Base-by-base conservation (phyloP, 2,113 vertebrate species). In the Dermatemys mawii region DNA sequence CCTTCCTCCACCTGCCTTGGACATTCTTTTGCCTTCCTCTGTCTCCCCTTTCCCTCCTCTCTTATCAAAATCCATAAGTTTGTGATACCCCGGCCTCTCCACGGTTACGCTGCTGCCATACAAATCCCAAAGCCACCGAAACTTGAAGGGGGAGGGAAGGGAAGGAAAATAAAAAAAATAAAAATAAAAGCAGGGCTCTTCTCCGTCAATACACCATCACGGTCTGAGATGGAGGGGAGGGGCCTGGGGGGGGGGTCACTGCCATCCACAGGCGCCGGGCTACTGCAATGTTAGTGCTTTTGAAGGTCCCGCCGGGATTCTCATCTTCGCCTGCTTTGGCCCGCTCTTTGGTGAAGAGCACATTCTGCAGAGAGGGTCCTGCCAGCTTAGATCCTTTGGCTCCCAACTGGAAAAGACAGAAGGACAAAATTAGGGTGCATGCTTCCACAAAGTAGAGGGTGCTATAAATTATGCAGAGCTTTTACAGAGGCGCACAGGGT, bases 21-120 rank as follows among this genome's bases (percentile, higher is more conserved):
- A 98, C 99, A 99, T 99, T 96, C 98, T 99, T 97, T 99, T 99
- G 80, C 97, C 98, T 96, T 99, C 99, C 94, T 99, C 99, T 13
- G 97, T 95, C 93, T 99, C 99, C 93, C 98, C 99, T 98, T 99
- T 99, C 96, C 99, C 99, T 98, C 99, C 99, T 99, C 98, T 99
- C 98, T 99, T 99, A 97, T 99, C 99, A 99, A 99, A 99, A 99
- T 99, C 99, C 99, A 99, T 99, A 99, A 99, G 99, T 99, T 99
- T 99, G 99, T 99, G 99, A 98, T 99, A 99, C 98, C 99, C 99
- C 96, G 99, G 99, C 99, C 98, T 99, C 99, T 99, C 99, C 99
- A 99, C 99, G 99, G 98, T 99, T 99, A 99, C 99, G 98, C 98
- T 97, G 98, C 98, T 98, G 99, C 99, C 98, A 99, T 98, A 98